Percentiles rank a stretch among this genome's conserved stretches.
Evolutionary conservation across 92 coral and sea anemone species (phyloP).

Genomic region (Parazoanthus darwini): DNA sequence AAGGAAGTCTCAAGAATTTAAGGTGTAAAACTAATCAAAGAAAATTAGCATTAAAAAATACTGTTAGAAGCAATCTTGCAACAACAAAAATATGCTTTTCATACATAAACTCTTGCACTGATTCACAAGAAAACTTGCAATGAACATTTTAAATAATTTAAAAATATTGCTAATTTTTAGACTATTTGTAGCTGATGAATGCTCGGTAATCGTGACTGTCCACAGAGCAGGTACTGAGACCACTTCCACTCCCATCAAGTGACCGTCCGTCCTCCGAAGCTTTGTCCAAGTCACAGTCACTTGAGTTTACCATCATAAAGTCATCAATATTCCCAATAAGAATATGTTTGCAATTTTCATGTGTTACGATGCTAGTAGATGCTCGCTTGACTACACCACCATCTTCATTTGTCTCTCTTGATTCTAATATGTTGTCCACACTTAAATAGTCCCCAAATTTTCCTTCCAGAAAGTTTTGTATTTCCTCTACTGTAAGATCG

Average conservation of each 20-base stretch:
- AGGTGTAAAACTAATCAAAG: too few relatives aligned
- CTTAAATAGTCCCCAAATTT: constrained; percentile 71
- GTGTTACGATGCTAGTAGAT: not conserved
- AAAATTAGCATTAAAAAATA: too few relatives aligned
- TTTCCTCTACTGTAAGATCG: constrained; percentile 75
- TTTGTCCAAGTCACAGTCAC: constrained; percentile 19
- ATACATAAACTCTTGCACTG: not conserved
- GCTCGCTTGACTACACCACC: constrained; percentile 38
- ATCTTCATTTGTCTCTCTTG: constrained; percentile 47
- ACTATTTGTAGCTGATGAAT: constrained; percentile 14
- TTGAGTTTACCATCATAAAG: constrained; percentile 15
- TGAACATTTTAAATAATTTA: not conserved
- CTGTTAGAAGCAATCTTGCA: not conserved
- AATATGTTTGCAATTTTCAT: constrained; percentile 21
- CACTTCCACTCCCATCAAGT: constrained; percentile 40
- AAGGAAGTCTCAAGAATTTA: too few relatives aligned
- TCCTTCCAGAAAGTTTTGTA: constrained; percentile 80
- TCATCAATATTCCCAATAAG: not conserved
- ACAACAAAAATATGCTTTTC: not conserved
- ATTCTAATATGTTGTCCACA: constrained; percentile 67
- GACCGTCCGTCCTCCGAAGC: not conserved
- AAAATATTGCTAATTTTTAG: not conserved
- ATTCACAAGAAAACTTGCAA: not conserved
- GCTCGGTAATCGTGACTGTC: constrained; percentile 42
- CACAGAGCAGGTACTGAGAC: constrained; percentile 13